Conservation (phyloP, 1,140 invertebrate species). For the Calliphora vicina region DNA sequence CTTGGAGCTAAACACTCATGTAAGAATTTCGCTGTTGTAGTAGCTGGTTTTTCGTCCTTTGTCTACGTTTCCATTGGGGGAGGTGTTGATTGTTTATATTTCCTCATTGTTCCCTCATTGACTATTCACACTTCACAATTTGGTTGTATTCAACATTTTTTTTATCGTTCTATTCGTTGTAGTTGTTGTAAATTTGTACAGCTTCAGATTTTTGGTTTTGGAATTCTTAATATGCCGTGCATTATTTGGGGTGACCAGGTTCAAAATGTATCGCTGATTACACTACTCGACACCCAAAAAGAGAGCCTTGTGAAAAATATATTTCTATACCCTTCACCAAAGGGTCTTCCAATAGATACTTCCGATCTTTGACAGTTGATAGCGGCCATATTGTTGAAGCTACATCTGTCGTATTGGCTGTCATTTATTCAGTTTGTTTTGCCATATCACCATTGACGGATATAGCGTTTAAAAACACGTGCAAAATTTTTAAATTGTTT, state of each 20-base stretch:
- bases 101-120: conserved; percentile 48
- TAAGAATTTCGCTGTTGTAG: not conserved
- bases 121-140: conserved; percentile 59
- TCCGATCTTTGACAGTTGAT: no score
- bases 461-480: no score
- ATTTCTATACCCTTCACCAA: no score
- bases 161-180: conserved; percentile 1
- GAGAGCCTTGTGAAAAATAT: no score
- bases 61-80: not conserved
- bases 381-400: no score
- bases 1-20: not conserved
- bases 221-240: not conserved
- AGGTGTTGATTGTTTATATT: conserved; percentile 32
- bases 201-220: not conserved
- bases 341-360: no score
- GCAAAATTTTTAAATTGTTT: no score
- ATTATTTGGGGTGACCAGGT: not conserved
- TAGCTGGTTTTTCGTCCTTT: not conserved
- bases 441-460: no score
- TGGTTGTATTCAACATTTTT: conserved; percentile 33
- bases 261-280: no score
- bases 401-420: no score
- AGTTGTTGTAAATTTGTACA: not conserved
- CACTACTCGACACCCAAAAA: no score
- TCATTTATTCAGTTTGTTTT: no score